phyloP scores from a whole-genome alignment of 2,113 vertebrate species.

The Cyprinodon brontotheroides region DNA sequence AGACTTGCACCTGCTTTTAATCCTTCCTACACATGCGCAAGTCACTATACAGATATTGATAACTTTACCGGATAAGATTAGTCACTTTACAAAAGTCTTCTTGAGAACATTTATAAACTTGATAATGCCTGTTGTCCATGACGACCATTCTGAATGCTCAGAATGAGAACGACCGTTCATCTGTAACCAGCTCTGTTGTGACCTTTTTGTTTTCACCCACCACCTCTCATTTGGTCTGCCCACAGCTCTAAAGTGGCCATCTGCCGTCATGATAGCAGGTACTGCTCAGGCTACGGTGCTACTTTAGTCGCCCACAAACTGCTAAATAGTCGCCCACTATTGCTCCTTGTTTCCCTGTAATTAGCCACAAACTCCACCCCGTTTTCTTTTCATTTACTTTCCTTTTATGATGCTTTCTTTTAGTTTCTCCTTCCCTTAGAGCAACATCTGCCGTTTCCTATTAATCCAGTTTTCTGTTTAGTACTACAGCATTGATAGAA shows the following conservation, averaged over 20 bases:
- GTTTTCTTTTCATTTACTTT: background rate
- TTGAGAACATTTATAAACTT: background rate
- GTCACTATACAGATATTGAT: background rate
- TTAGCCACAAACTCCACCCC: background rate
- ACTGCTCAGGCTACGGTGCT: constrained; percentile 12
- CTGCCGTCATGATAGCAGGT: constrained; percentile 62
- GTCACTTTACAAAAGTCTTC: background rate
- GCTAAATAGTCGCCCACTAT: constrained; percentile 17
- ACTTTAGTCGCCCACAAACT: constrained; percentile 20
- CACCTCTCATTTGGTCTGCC: background rate
- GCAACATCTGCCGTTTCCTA: constrained; percentile 26
- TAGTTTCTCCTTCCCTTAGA: background rate
- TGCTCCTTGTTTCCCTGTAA: constrained; percentile 19
- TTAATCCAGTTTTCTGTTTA: background rate
- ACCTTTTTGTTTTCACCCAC: constrained; percentile 38
- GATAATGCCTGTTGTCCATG: constrained; percentile 16
- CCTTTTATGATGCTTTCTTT: constrained; percentile 10
- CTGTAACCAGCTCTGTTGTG: constrained; percentile 30
- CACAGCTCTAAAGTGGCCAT: constrained; percentile 68
- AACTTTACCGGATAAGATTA: background rate
- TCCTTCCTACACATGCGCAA: constrained; percentile 1
- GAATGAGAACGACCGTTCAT: constrained; percentile 11
- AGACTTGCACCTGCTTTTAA: constrained; percentile 28
- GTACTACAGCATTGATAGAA: background rate
- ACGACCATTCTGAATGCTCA: constrained; percentile 19